phyloP scores from a whole-genome alignment of 2,888 invertebrate species.

The Hydropsyche betteni region DNA sequence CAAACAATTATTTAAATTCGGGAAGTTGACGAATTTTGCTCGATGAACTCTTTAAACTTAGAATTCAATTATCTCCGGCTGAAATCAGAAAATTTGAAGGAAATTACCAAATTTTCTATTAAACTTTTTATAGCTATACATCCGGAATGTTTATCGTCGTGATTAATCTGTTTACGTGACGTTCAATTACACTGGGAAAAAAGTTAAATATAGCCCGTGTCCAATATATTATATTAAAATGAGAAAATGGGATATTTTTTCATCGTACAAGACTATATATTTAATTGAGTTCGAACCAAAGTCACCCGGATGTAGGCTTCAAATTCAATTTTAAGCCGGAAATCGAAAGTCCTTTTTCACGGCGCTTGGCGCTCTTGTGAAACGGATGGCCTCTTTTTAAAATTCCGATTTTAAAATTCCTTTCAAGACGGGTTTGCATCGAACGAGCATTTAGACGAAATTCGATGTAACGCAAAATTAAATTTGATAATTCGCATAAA shows the following conservation, averaged over 20 bases:
- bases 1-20: constrained; percentile 12
- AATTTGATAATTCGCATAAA: too few species aligned
- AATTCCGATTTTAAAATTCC: constrained; percentile 25
- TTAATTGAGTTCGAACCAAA: constrained; percentile 36
- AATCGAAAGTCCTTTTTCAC: constrained; percentile 44
- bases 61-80: constrained; percentile 3
- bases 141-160: too few species aligned
- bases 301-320: constrained; percentile 38
- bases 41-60: background rate
- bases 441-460: constrained; percentile 17
- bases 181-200: too few species aligned
- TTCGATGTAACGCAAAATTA: background rate
- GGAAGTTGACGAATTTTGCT: constrained; percentile 10
- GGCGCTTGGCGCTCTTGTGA: constrained; percentile 38
- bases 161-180: too few species aligned
- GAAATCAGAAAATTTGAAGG: background rate
- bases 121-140: too few species aligned
- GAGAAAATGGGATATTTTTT: background rate
- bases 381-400: constrained; percentile 39
- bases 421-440: constrained; percentile 13
- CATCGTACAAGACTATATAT: constrained; percentile 30
- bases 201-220: too few species aligned
- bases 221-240: background rate
- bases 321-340: constrained; percentile 46
- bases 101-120: too few species aligned